These are phyloP conservation scores for Hoplostethus mediterraneus DNA, from an alignment of 2,797 vertebrate genomes.

Conservation along the genomic window DNA sequence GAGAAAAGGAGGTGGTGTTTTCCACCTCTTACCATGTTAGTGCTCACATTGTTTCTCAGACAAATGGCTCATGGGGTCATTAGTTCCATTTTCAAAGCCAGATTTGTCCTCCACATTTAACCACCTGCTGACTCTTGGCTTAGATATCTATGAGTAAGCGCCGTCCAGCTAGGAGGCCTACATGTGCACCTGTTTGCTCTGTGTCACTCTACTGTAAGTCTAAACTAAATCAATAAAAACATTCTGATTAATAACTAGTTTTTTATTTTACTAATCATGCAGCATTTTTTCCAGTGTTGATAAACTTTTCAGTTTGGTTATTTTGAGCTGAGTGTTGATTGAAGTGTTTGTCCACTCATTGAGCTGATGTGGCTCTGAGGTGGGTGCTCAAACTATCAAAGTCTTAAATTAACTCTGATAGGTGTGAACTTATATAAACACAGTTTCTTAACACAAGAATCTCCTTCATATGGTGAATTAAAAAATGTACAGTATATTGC, in stretches of 20 bases:
- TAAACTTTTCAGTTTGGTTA: too few relatives aligned
- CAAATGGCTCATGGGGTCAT: conserved; percentile 64
- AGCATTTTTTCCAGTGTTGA: too few relatives aligned
- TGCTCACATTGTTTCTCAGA: conserved; percentile 68
- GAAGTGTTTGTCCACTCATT: too few relatives aligned
- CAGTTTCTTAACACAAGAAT: too few relatives aligned
- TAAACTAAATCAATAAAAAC: conserved; percentile 49
- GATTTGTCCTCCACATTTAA: conserved; percentile 68
- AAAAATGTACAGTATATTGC: too few relatives aligned
- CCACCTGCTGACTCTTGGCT: conserved; percentile 77
- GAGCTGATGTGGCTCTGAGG: too few relatives aligned
- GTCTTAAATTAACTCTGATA: too few relatives aligned
- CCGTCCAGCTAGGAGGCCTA: conserved; percentile 55
- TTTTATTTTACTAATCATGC: conserved; percentile 26
- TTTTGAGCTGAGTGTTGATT: too few relatives aligned
- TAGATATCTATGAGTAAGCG: conserved; percentile 62
- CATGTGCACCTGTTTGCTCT: conserved; percentile 71
- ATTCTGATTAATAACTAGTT: conserved; percentile 12
- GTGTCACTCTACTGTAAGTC: conserved; percentile 12
- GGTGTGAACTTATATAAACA: too few relatives aligned
- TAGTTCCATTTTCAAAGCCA: conserved; percentile 67
- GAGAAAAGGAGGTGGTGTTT: conserved; percentile 35
- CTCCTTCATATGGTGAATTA: too few relatives aligned
- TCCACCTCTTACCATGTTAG: conserved; percentile 42
- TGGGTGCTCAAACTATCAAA: too few relatives aligned